Percentiles rank a stretch among this genome's conserved stretches.
Evolutionary conservation across 1,140 invertebrate genomes (phyloP).

Genomic region (Daktulosphaira vitifoliae): DNA sequence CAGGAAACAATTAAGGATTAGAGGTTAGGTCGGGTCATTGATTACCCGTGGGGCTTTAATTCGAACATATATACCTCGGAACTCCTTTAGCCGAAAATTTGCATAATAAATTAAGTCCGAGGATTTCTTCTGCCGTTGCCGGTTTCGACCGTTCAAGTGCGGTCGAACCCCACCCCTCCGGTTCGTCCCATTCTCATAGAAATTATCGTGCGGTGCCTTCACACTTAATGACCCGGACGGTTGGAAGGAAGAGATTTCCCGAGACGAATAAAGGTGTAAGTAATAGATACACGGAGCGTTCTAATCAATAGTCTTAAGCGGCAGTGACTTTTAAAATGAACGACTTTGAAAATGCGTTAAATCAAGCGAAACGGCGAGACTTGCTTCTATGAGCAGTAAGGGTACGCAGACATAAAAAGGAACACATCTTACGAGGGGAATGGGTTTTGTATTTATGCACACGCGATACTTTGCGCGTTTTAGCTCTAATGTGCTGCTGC

Average conservation of each 20-base stretch:
- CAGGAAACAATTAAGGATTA: slow-evolving; percentile 31
- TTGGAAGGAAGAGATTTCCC: slow-evolving; percentile 2
- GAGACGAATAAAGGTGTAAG: slow-evolving; percentile 18
- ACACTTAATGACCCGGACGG: slow-evolving; percentile 32
- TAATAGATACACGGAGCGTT: background rate
- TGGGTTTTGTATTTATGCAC: background rate
- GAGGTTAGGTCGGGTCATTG: slow-evolving; percentile 32
- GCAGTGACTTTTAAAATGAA: background rate
- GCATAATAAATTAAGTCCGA: slow-evolving; percentile 33
- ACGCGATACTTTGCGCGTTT: background rate
- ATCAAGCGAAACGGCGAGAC: slow-evolving; percentile 10
- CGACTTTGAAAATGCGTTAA: slow-evolving; percentile 24
- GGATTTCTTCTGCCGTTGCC: slow-evolving; percentile 31
- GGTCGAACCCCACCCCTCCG: background rate
- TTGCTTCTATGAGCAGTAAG: background rate
- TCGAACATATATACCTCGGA: slow-evolving; percentile 6
- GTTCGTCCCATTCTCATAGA: background rate
- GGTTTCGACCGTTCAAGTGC: background rate
- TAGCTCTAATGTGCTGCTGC: too few relatives aligned
- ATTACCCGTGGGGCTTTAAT: slow-evolving; percentile 25
- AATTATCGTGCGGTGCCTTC: background rate
- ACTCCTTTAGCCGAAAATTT: slow-evolving; percentile 18
- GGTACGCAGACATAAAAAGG: too few relatives aligned
- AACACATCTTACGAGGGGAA: background rate
- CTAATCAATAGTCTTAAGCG: background rate